Evolutionary conservation across 2,113 vertebrate genomes (phyloP).

Genomic region (Nesospiza acunhae): DNA sequence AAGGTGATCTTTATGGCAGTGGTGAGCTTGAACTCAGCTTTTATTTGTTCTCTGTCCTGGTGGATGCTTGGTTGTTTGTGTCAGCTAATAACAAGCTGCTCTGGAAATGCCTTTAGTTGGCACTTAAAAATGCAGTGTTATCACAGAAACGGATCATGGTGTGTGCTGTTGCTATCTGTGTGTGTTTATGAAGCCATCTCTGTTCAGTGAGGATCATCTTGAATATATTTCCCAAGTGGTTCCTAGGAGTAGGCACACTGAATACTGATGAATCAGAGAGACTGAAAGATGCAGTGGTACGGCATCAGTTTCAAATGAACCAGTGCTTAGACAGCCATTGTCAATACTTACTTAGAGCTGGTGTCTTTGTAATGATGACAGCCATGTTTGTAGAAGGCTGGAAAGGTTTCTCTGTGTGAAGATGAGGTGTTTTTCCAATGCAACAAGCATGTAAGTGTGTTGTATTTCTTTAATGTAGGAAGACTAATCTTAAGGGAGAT

Average conservation of each 20-base stretch:
- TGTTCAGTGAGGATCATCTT: neutral
- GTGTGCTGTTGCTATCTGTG: neutral
- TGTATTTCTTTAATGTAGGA: neutral
- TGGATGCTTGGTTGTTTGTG: neutral
- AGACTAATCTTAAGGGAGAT: neutral
- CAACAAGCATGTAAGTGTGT: neutral
- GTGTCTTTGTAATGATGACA: neutral
- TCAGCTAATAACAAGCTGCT: neutral
- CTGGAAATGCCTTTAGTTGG: neutral
- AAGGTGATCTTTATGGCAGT: neutral
- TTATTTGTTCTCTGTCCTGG: neutral
- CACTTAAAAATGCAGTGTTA: neutral
- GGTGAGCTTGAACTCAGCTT: neutral
- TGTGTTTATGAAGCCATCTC: neutral
- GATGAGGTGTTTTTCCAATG: neutral
- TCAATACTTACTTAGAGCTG: constrained; percentile 8
- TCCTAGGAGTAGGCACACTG: neutral
- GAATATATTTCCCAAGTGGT: neutral
- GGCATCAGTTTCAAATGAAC: neutral
- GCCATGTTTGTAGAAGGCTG: neutral
- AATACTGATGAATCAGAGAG: neutral
- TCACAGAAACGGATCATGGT: neutral
- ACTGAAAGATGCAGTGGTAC: neutral
- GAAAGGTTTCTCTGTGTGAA: neutral
- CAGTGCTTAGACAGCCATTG: neutral